Conservation (phyloP, 2,797 vertebrate genomes). For the Rhinatrema bivittatum region DNA sequence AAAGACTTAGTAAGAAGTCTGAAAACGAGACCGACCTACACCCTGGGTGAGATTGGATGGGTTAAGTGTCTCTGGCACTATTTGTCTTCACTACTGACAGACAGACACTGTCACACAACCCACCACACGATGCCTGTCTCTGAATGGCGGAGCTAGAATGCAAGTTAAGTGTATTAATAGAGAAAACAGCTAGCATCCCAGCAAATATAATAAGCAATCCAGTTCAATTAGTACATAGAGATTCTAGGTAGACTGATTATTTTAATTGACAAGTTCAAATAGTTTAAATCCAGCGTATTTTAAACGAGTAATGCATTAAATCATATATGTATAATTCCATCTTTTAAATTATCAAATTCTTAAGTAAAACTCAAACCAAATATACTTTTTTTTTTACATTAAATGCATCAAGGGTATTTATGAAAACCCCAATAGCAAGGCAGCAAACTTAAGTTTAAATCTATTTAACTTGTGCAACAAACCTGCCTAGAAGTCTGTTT, state of each 20-base stretch:
- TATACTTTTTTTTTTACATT: slow-evolving; percentile 28
- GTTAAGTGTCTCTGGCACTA: slow-evolving; percentile 77
- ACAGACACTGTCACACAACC: slow-evolving; percentile 79
- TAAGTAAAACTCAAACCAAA: slow-evolving; percentile 20
- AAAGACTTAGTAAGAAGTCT: slow-evolving; percentile 71
- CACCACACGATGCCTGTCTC: slow-evolving; percentile 75
- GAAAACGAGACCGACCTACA: slow-evolving; percentile 76
- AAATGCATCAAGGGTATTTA: slow-evolving; percentile 39
- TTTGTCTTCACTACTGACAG: slow-evolving; percentile 82
- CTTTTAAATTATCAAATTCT: slow-evolving; percentile 25
- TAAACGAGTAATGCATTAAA: slow-evolving; percentile 40
- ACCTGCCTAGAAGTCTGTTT: slow-evolving; percentile 62
- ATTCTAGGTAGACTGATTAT: slow-evolving; percentile 47
- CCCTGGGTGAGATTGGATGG: slow-evolving; percentile 78
- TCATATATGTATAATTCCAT: slow-evolving; percentile 24
- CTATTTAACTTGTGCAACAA: slow-evolving; percentile 50
- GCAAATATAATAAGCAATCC: slow-evolving; percentile 68
- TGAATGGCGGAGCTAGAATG: slow-evolving; percentile 79
- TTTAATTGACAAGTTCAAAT: slow-evolving; percentile 53
- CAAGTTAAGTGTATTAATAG: slow-evolving; percentile 80
- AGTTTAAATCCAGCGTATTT: slow-evolving; percentile 44
- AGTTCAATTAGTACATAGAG: slow-evolving; percentile 47
- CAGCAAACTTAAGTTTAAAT: too few species aligned
- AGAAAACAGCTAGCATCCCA: slow-evolving; percentile 76
- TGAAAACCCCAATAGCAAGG: too few species aligned